Evolutionary conservation across 2,888 invertebrate genomes (phyloP), one percentile per base, ranked within the genome.

Genomic region (Autographa pulchrina): DNA sequence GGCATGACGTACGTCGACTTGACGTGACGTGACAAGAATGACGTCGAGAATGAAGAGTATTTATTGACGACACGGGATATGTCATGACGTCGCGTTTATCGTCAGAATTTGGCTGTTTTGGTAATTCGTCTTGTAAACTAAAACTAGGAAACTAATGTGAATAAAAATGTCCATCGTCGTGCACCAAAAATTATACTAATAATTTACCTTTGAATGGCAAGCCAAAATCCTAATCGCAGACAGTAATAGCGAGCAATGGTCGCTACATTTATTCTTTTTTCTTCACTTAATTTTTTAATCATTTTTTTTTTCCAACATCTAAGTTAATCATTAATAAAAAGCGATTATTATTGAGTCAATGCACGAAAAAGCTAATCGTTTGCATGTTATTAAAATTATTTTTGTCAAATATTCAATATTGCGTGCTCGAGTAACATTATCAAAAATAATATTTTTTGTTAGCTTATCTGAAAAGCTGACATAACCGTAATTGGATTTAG

Each of bases 51-150:
- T 89, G 89, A 89, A 87, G 84, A 84, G 86, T 87, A 91, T 91
- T 90, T 90, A 91, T 91, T 85, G 91, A 86, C 86, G 88, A 87
- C 88, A 86, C 80, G 68, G 80, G 82, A 87, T 85, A 85, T 83
- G 82, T 81, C 83, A 78, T 83, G 86, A 86, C 83, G 72, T 70
- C 71, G 82, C 85, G 75, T 74, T 73, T 77, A 79, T 83, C 72
- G 70, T 75, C 73, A 68, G 75, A 74, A 81, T 70, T 63, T 61
- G 63, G 59, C 66, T 74, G 77, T 69, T 74, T 72, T 76, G 72
- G 76, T 71, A 64, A 66, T 74, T 60, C 73, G 71, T 68, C 68
- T 67, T 56, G 52, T 66, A 48, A 35, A 20, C 32, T 52, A 35
- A 61, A 5, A 0, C 35, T 8, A 74, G 74, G 65, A 68, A 79